A percentile compares a stretch with the other conserved stretches of the same genome.
phyloP scores from a whole-genome alignment of 2,113 vertebrate species.

The Uropsilus gracilis region DNA sequence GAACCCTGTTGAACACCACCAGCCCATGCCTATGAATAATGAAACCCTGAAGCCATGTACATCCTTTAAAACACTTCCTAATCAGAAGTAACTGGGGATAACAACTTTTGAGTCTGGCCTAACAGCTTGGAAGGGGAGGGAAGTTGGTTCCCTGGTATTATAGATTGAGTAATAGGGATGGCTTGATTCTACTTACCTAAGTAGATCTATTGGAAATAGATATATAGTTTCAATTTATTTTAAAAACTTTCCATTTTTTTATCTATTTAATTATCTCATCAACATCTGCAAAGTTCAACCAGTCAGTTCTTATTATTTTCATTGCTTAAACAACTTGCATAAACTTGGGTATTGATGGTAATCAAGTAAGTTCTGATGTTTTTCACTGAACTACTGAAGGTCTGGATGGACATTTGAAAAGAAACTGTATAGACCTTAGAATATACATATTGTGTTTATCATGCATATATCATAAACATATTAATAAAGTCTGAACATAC shows the following conservation, averaged over 20 bases:
- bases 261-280: conserved; percentile 14
- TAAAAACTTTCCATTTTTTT: neutral
- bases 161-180: neutral
- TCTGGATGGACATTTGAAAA: neutral
- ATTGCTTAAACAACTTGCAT: neutral
- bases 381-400: neutral
- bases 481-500: neutral
- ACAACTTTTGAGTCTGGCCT: neutral
- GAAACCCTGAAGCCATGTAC: neutral
- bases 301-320: neutral
- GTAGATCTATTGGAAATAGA: neutral
- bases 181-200: neutral
- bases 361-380: neutral
- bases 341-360: neutral
- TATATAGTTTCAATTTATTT: neutral
- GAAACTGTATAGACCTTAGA: neutral
- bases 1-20: neutral
- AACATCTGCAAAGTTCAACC: neutral
- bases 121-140: neutral
- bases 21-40: neutral
- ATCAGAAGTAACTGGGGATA: neutral
- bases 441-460: too few species aligned
- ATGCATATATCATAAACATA: too few species aligned
- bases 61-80: neutral
- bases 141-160: neutral